phyloP scores from a whole-genome alignment of 1,140 invertebrate genomes.

The Dysdera silvatica region DNA sequence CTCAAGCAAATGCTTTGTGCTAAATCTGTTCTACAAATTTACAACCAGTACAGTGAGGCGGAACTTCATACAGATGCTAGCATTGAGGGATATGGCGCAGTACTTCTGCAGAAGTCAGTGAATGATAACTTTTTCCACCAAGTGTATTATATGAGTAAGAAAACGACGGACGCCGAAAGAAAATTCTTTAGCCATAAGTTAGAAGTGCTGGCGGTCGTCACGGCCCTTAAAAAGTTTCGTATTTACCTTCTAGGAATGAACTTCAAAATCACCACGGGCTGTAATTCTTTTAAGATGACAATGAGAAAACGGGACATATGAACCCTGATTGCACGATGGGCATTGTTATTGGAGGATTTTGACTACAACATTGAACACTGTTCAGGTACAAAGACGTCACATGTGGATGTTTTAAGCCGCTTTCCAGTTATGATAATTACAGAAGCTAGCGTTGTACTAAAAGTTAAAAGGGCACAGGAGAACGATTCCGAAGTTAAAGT shows the following conservation, averaged over 20 bases:
- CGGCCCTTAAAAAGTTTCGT: conserved; percentile 46
- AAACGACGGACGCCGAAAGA: conserved; percentile 30
- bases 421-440: not conserved
- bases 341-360: not conserved
- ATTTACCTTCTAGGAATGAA: conserved; percentile 43
- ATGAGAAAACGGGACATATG: not conserved
- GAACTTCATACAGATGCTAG: conserved; percentile 37
- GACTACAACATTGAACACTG: conserved; percentile 13
- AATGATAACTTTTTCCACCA: not conserved
- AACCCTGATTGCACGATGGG: conserved; percentile 13
- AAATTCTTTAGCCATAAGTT: conserved; percentile 28
- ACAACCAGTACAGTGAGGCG: conserved; percentile 20
- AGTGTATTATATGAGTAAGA: conserved; percentile 15
- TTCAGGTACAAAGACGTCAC: not conserved
- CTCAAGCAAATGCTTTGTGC: conserved; percentile 37
- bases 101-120: conserved; percentile 46
- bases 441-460: not conserved
- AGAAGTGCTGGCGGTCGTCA: conserved; percentile 40
- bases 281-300: not conserved
- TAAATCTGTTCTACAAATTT: conserved; percentile 35
- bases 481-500: not conserved
- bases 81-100: conserved; percentile 45
- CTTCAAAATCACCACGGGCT: conserved; percentile 22
- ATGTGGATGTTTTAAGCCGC: conserved; percentile 1
- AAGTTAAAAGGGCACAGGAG: not conserved